Percentiles rank a stretch among this genome's conserved stretches.
Evolutionary conservation across 2,113 vertebrate genomes (phyloP).

Genomic region (Pogonocichla stellata): DNA sequence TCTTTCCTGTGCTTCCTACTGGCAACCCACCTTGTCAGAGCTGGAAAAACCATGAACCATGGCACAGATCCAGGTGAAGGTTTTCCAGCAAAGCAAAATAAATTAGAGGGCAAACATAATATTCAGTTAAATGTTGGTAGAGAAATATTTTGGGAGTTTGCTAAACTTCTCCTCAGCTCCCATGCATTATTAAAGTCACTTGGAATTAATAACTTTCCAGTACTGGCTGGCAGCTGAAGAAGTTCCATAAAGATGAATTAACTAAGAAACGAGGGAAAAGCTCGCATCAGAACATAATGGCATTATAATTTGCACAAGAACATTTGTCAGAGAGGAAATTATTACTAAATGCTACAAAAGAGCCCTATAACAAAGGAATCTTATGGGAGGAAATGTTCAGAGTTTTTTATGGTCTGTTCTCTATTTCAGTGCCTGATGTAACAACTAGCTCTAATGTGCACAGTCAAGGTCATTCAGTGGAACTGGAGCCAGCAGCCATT

Average conservation of each 20-base stretch:
- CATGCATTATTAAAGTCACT: slow-evolving; percentile 17
- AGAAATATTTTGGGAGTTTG: slow-evolving; percentile 6
- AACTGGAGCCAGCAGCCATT: slow-evolving; percentile 60
- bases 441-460: slow-evolving; percentile 43
- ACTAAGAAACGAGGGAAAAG: slow-evolving; percentile 33
- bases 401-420: slow-evolving; percentile 65
- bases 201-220: slow-evolving; percentile 38
- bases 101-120: neutral
- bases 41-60: neutral
- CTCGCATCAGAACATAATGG: slow-evolving; percentile 42
- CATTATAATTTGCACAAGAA: slow-evolving; percentile 60
- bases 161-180: slow-evolving; percentile 13
- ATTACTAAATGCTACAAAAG: slow-evolving; percentile 62
- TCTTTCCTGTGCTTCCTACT: neutral
- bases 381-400: slow-evolving; percentile 66
- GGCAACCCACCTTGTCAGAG: neutral
- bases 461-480: slow-evolving; percentile 44
- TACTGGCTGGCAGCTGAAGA: slow-evolving; percentile 26
- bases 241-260: slow-evolving; percentile 46
- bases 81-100: slow-evolving; percentile 1
- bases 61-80: neutral
- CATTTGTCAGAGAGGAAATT: slow-evolving; percentile 65
- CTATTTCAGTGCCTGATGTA: slow-evolving; percentile 61
- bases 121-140: neutral
- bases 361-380: slow-evolving; percentile 59